Evolutionary conservation across 2,888 invertebrate species (phyloP).

Genomic region (Harpalus rubripes): DNA sequence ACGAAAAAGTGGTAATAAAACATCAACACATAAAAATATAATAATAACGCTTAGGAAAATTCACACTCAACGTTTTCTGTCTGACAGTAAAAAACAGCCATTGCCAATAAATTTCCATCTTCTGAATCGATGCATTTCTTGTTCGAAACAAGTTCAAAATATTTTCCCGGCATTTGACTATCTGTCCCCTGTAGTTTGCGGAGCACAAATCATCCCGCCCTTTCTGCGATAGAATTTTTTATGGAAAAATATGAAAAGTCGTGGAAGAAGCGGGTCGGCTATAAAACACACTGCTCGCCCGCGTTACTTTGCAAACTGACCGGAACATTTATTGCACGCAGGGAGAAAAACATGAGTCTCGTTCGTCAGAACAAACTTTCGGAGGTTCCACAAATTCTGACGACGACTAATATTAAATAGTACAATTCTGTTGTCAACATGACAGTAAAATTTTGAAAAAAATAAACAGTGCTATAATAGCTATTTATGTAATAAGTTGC

Average conservation of each 20-base stretch:
- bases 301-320: conserved; percentile 66
- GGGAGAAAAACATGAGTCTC: not conserved
- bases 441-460: too few species aligned
- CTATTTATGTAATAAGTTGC: too few species aligned
- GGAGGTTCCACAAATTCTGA: not conserved
- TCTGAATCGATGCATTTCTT: conserved; percentile 53
- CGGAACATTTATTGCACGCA: conserved; percentile 62
- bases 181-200: conserved; percentile 69
- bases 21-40: conserved; percentile 16
- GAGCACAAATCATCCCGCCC: conserved; percentile 70
- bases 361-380: not conserved
- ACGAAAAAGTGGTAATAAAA: conserved; percentile 26
- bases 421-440: too few species aligned
- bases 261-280: conserved; percentile 24
- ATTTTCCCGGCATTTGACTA: conserved; percentile 67
- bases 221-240: conserved; percentile 70
- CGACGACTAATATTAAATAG: too few species aligned
- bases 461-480: too few species aligned
- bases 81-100: conserved; percentile 50
- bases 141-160: conserved; percentile 64
- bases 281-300: conserved; percentile 59
- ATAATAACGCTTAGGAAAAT: conserved; percentile 20
- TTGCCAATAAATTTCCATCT: conserved; percentile 24
- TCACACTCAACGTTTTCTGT: conserved; percentile 52
- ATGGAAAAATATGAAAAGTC: conserved; percentile 71